Evolutionary conservation across 2,113 vertebrate species (phyloP), one percentile per base, ranked within the genome.

Genomic region (Hypanus sabinus): DNA sequence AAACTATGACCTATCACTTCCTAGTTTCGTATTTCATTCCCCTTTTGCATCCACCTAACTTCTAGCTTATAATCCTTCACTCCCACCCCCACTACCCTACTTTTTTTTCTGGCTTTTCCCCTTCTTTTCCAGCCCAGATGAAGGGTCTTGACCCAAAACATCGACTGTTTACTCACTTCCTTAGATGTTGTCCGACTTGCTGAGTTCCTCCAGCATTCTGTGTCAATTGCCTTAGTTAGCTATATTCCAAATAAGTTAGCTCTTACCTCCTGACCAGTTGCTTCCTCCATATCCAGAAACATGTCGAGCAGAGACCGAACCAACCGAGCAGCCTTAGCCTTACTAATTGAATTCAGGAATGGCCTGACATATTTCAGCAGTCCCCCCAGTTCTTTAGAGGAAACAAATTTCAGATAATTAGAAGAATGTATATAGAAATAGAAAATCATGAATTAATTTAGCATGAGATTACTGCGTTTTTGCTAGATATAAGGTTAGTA

Each of bases 261-360:
- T 38, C 97, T 97, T 87, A 99, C 99, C 97, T 99, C 99, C 96
- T 99, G 99, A 36, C 99, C 99, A 0, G 99, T 99, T 0, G 99
- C 99, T 93, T 99, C 99, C 96, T 99, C 99, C 99, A 99, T 99
- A 95, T 99, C 99, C 57, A 99, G 97, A 95, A 99, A 99, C 2
- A 99, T 97, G 96, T 99, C 99, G 57, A 99, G 97, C 95, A 99
- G 97, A 9, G 98, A 99, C 7, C 99, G 98, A 65, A 99, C 99
- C 65, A 99, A 96, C 9, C 98, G 97, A 22, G 99, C 99, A 0
- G 99, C 99, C 96, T 99, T 99, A 83, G 97, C 97, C 95, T 98
- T 98, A 96, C 97, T 98, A 96, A 99, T 99, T 95, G 98, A 99
- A 95, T 99, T 99, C 96, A 99, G 95, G 96, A 99, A 99, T 95